Conservation (phyloP, 2,797 vertebrate species). For the Rousettus madagascariensis region DNA sequence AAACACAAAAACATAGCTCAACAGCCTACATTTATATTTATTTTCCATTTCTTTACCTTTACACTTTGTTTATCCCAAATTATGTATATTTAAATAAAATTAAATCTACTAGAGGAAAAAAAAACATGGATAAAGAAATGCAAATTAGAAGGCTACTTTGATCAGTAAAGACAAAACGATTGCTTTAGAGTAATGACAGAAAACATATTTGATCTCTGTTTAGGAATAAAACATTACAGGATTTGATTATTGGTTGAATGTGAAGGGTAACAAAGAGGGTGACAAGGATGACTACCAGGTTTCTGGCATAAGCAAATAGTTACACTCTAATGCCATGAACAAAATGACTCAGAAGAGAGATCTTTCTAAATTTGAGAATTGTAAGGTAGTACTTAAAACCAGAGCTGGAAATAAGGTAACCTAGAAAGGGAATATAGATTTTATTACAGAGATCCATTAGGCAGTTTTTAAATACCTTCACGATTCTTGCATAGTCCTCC, state of each 20-base stretch:
- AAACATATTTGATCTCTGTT: background rate
- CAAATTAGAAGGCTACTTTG: background rate
- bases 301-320: background rate
- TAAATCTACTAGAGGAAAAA: background rate
- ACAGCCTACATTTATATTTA: background rate
- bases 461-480: background rate
- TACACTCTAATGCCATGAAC: background rate
- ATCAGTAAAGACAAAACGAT: background rate
- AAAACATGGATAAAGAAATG: background rate
- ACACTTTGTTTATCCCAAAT: background rate
- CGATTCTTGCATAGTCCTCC: background rate
- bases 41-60: background rate
- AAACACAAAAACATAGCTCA: background rate
- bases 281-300: background rate
- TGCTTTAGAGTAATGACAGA: background rate
- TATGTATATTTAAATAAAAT: background rate
- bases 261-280: background rate
- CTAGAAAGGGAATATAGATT: background rate
- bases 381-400: background rate
- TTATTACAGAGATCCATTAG: background rate
- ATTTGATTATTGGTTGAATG: background rate
- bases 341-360: constrained; percentile 1
- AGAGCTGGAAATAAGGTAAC: background rate
- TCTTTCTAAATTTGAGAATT: background rate
- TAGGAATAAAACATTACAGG: background rate